Evolutionary conservation across 37 sponge, comb jelly and placozoan species (phyloP), one percentile per base, ranked within the genome.

Genomic region (Tethya wilhelma): DNA sequence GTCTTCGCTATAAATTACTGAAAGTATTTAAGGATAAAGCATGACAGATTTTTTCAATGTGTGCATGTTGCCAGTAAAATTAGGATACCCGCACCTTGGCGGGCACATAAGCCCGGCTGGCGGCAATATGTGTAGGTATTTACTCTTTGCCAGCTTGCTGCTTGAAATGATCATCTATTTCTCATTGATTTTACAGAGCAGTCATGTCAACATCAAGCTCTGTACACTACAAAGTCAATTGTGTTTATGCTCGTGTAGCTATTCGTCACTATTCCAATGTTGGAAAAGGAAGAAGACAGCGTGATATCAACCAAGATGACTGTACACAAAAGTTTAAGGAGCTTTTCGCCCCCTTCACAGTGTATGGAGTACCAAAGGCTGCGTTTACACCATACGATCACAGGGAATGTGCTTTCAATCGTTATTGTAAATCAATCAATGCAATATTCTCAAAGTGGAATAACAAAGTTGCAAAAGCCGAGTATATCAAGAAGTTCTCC

Each of bases 171-270:
- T n/a, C n/a, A n/a, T n/a, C n/a, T n/a, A n/a, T n/a, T n/a, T n/a
- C n/a, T n/a, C n/a, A n/a, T n/a, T n/a, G n/a, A n/a, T n/a, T n/a
- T n/a, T n/a, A n/a, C n/a, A n/a, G n/a, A n/a, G n/a, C n/a, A n/a
- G n/a, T n/a, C n/a, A n/a, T n/a, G n/a, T n/a, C n/a, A n/a, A n/a
- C n/a, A n/a, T n/a, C n/a, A n/a, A n/a, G n/a, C n/a, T n/a, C 63
- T n/a, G 26, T 60, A 26, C 63, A 60, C 63, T 60, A n/a, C 28
- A 60, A 60, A 39, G 40, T 67, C 9, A n/a, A 67, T 11, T 70
- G 44, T 40, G 71, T 45, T 19, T 70, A 30, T 70, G 71, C 71
- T 70, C 71, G 71, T 44, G 71, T 44, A 20, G 71, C 40, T 20
- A 70, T 70, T 26, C 45, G 71, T 3, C 17, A 70, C 49, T 70